phyloP scores from a whole-genome alignment of 1,140 invertebrate genomes.

The Chrysopa pallens region DNA sequence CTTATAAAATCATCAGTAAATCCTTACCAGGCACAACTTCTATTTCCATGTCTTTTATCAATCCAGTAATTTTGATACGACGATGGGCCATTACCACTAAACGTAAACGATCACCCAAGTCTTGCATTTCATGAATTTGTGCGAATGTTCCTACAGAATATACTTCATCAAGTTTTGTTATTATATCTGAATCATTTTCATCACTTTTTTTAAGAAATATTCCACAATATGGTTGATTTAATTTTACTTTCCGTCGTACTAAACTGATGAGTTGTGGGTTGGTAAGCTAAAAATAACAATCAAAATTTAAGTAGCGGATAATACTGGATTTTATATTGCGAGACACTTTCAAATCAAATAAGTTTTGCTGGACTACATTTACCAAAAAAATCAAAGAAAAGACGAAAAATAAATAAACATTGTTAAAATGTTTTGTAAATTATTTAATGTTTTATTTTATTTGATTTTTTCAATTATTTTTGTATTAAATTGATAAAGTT shows the following conservation, averaged over 20 bases:
- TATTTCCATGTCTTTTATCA: conserved; percentile 38
- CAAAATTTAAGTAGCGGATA: too few relatives aligned
- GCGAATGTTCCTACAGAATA: conserved; percentile 91
- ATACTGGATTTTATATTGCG: background rate
- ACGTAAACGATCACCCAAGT: conserved; percentile 77
- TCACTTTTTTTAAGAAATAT: conserved; percentile 91
- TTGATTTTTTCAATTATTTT: too few relatives aligned
- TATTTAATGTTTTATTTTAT: too few relatives aligned
- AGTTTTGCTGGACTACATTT: background rate
- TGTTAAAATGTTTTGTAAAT: too few relatives aligned
- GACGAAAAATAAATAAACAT: too few relatives aligned
- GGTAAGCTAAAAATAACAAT: conserved; percentile 57
- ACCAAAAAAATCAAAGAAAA: background rate
- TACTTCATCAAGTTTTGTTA: conserved; percentile 70
- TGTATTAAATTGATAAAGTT: too few relatives aligned
- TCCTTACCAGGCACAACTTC: conserved; percentile 30
- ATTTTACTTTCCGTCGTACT: conserved; percentile 80
- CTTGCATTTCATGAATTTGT: conserved; percentile 94
- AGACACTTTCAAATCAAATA: background rate
- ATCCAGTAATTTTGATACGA: conserved; percentile 61
- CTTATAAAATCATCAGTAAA: conserved; percentile 4
- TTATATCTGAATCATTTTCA: conserved; percentile 76
- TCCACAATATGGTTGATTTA: conserved; percentile 95
- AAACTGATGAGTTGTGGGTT: conserved; percentile 80
- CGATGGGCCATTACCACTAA: conserved; percentile 90